A percentile compares a stretch with the other conserved stretches of the same genome.
Conservation (phyloP, 2,888 invertebrate species). For the Orchesellides sinensis region DNA sequence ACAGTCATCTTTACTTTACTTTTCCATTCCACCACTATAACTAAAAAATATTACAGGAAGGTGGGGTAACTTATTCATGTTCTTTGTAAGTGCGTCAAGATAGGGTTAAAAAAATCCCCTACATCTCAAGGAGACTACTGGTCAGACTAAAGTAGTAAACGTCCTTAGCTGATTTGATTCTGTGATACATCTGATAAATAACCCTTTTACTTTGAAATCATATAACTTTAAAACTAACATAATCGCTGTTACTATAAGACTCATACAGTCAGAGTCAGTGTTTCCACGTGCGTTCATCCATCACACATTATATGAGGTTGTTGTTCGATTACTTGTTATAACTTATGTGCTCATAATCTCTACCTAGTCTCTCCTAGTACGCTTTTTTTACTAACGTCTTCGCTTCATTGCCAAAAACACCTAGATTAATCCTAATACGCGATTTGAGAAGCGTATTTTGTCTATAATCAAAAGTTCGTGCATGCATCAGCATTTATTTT, state of each 20-base stretch:
- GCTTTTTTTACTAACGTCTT: not conserved
- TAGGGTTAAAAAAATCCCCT: not conserved
- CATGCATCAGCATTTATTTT: conserved; percentile 56
- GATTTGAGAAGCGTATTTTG: conserved; percentile 25
- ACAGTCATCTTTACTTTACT: not conserved
- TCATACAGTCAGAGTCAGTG: not conserved
- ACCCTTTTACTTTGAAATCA: too few relatives aligned
- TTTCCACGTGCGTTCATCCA: conserved; percentile 41
- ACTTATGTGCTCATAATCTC: not conserved
- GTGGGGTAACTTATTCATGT: not conserved
- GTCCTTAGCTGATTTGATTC: not conserved
- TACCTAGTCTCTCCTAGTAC: not conserved
- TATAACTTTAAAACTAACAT: too few relatives aligned
- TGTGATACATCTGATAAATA: too few relatives aligned
- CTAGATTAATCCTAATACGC: conserved; percentile 34
- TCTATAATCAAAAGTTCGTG: conserved; percentile 47
- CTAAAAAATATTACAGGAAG: not conserved
- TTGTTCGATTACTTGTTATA: conserved; percentile 20
- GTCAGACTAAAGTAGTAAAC: not conserved
- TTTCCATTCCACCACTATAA: not conserved
- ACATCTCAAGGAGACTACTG: too few relatives aligned
- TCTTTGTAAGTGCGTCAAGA: not conserved
- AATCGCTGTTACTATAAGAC: not conserved
- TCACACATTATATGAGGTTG: conserved; percentile 10
- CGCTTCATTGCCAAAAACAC: conserved; percentile 4